A percentile compares a stretch with the other conserved stretches of the same genome.
These are phyloP conservation scores for Chelonoidis abingdonii DNA, from an alignment of 2,113 vertebrate species.

Conservation along the genomic window DNA sequence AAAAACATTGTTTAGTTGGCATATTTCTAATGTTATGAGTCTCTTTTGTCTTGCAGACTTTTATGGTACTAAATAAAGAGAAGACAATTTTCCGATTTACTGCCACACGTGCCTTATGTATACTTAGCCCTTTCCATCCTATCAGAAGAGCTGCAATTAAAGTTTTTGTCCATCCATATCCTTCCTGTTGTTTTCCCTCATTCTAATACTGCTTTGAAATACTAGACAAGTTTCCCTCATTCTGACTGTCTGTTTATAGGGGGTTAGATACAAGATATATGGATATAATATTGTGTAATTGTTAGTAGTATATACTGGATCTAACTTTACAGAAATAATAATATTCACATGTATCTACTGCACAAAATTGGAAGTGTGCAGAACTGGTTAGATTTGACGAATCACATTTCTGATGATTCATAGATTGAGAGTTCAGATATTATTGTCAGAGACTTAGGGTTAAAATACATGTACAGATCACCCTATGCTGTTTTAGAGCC, in stretches of 20 bases:
- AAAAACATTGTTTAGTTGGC: background rate
- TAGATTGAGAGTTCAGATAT: background rate
- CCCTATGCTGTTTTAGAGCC: background rate
- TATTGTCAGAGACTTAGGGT: background rate
- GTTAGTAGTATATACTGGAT: background rate
- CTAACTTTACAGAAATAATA: background rate
- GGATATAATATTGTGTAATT: background rate
- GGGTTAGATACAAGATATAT: background rate
- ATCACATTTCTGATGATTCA: background rate
- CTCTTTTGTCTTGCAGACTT: conserved; percentile 83
- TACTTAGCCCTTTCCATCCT: conserved; percentile 93
- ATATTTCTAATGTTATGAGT: background rate
- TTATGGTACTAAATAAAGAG: conserved; percentile 93
- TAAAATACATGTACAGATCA: background rate
- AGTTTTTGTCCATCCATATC: conserved; percentile 95
- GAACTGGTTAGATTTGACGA: background rate
- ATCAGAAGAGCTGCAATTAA: conserved; percentile 91
- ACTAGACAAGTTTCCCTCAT: background rate
- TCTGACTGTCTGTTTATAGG: background rate
- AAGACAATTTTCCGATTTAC: conserved; percentile 95
- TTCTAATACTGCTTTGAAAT: background rate
- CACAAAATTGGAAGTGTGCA: background rate
- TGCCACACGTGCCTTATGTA: conserved; percentile 90
- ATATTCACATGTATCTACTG: background rate
- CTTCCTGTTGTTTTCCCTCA: conserved; percentile 78